A percentile compares a stretch with the other conserved stretches of the same genome.
These are phyloP conservation scores for Rynchops niger DNA, from an alignment of 2,113 vertebrate species.

Conservation along the genomic window DNA sequence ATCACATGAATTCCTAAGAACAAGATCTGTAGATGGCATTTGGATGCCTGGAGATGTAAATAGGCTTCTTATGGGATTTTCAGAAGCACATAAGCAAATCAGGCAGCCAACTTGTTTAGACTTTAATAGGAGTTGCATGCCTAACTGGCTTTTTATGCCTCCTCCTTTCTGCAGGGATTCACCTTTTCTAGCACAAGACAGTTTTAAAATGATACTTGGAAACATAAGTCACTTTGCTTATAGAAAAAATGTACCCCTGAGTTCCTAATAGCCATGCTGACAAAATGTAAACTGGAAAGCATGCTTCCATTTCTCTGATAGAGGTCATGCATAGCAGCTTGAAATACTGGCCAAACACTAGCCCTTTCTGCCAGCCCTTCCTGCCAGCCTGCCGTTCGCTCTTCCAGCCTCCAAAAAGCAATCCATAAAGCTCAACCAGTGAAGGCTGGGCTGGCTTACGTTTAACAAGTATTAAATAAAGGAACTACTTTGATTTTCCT, in stretches of 20 bases:
- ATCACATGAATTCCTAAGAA: background rate
- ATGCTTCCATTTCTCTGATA: background rate
- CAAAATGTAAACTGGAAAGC: background rate
- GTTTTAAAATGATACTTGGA: background rate
- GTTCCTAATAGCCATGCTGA: background rate
- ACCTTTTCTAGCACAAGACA: background rate
- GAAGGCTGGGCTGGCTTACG: background rate
- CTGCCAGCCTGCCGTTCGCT: background rate
- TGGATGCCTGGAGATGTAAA: background rate
- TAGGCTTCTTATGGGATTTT: background rate
- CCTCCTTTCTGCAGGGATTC: background rate
- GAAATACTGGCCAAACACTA: background rate
- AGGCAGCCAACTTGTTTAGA: background rate
- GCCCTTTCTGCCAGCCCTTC: background rate
- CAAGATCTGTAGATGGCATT: background rate
- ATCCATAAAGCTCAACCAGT: background rate
- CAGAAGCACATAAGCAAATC: background rate
- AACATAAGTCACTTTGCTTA: background rate
- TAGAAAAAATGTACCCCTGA: background rate
- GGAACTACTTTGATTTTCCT: background rate
- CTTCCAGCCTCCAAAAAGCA: background rate
- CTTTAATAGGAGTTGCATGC: background rate
- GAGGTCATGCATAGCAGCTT: background rate
- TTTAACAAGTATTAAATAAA: background rate
- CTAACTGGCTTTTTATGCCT: background rate